Conservation (phyloP, 2,113 vertebrate genomes). For the Narcine bancroftii region DNA sequence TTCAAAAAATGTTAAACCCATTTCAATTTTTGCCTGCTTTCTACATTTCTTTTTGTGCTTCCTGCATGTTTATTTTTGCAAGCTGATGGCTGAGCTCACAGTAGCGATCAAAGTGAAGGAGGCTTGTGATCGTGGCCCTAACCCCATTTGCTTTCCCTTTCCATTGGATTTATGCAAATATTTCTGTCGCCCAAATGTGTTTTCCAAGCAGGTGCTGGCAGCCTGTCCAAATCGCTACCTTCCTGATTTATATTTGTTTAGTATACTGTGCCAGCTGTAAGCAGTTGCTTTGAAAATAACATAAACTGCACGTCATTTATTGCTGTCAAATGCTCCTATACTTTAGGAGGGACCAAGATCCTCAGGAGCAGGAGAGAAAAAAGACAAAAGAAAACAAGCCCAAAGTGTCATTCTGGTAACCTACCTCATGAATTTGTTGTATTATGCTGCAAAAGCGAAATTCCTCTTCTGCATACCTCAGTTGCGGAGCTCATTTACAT, state of each 20-base stretch:
- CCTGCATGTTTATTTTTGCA: too few species aligned
- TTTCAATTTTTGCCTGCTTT: too few species aligned
- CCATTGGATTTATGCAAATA: background rate
- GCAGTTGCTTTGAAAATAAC: background rate
- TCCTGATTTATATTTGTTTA: background rate
- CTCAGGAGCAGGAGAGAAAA: too few species aligned
- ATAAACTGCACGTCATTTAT: background rate
- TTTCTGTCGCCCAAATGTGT: background rate
- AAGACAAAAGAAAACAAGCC: background rate
- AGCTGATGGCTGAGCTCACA: background rate
- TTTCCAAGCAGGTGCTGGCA: background rate
- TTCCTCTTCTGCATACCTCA: background rate
- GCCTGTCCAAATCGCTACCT: background rate
- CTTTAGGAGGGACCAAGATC: background rate
- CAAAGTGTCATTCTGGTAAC: background rate
- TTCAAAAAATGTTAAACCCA: too few species aligned
- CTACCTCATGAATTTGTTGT: background rate
- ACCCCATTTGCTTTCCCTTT: background rate
- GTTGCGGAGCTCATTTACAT: background rate
- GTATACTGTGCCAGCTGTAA: background rate
- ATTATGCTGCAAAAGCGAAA: background rate
- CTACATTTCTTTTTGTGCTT: too few species aligned
- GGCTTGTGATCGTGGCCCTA: background rate
- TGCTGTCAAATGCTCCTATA: background rate
- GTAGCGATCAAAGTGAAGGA: background rate